Evolutionary conservation across 1,140 invertebrate species (phyloP), one percentile per base, ranked within the genome.

Genomic region (Penaeus indicus): DNA sequence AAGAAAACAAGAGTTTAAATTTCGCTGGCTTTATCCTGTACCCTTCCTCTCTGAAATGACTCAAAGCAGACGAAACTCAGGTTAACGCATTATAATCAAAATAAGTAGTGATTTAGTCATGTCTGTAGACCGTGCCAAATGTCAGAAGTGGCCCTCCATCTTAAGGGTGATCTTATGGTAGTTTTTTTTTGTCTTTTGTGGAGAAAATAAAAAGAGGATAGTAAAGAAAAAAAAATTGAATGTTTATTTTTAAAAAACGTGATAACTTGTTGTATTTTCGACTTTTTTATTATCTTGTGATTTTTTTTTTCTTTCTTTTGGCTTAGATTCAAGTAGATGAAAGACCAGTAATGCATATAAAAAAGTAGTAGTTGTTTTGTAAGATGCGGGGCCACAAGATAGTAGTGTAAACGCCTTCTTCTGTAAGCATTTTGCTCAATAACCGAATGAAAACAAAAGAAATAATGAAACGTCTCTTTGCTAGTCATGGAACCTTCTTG

Each of bases 1-100:
- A 72, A 32, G 72, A 25, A 2, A 75, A 75, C 27, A 75, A 75
- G 42, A n/a, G 18, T 0, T 75, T 18, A 21, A 21, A 75, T 8
- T 21, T 1, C 72, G 54, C 54, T 54, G 54, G 54, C 54, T 16
- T 54, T 11, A 54, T 54, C 54, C 54, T 54, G 0, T 11, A 11
- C 8, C 54, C 54, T 13, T 32, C 10, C 79, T 42, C 42, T 25
- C 61, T n/a, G 10, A 63, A 63, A n/a, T 60, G 61, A 84, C 81
- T 84, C 69, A 38, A 84, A 42, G 72, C 86, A 88, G 81, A 88
- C 86, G 80, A 84, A 88, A 79, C 82, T 84, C 69, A 84, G 81
- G 81, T 88, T 88, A 84, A 88, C 84, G 69, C 86, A 88, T 88
- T 84, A 88, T 84, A 88, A 88, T 88, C 86, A 88, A 88, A 88